These are phyloP conservation scores for Strigamia transsilvanica DNA, from an alignment of 2,888 invertebrate genomes.

Conservation along the genomic window DNA sequence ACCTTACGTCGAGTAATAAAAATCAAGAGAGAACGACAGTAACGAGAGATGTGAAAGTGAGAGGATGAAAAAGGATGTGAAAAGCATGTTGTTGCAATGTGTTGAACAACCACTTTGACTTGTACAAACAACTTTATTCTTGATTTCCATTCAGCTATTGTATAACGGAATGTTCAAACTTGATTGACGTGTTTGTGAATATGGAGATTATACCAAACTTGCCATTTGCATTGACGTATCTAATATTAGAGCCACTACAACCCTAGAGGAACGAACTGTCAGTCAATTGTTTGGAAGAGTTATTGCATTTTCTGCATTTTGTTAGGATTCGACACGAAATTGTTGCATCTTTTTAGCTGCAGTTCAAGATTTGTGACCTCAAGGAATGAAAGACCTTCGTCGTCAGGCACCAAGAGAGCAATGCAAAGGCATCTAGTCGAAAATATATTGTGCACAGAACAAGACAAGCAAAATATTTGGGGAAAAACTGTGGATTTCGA, in stretches of 20 bases:
- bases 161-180: not conserved
- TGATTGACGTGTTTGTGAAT: not conserved
- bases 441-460: slow-evolving; percentile 26
- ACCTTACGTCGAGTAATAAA: slow-evolving; percentile 10
- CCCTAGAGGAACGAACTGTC: slow-evolving; percentile 9
- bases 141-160: not conserved
- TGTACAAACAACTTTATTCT: not conserved
- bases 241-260: not conserved
- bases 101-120: not conserved
- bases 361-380: slow-evolving; percentile 18
- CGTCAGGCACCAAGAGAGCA: not conserved
- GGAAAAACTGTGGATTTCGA: not conserved
- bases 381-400: slow-evolving; percentile 22
- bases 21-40: slow-evolving; percentile 3
- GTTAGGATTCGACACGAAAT: not conserved
- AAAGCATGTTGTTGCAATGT: not conserved
- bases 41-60: slow-evolving; percentile 7
- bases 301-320: not conserved
- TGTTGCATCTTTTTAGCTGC: slow-evolving; percentile 4
- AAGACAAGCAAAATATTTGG: not conserved
- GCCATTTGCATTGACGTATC: not conserved
- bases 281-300: not conserved
- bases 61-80: slow-evolving; percentile 8
- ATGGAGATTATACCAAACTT: slow-evolving; percentile 5
- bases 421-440: slow-evolving; percentile 44